Evolutionary conservation across 1,140 invertebrate species (phyloP).

Genomic region (Danaus melanippus): DNA sequence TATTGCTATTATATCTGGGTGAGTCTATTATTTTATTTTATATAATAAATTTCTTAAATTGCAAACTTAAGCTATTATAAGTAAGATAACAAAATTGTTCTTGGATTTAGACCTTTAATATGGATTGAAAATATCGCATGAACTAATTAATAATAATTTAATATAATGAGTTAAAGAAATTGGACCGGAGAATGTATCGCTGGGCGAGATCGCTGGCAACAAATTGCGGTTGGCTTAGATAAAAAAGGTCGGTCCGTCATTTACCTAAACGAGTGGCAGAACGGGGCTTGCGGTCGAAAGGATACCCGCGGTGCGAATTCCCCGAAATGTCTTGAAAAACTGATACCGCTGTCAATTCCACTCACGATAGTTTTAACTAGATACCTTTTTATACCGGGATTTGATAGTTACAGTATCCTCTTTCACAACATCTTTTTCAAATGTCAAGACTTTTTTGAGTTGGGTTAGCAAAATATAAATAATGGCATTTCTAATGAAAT

Average conservation of each 20-base stretch:
- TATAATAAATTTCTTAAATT: too few species aligned
- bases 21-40: too few species aligned
- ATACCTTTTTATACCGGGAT: slow-evolving; percentile 12
- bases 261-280: slow-evolving; percentile 56
- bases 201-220: slow-evolving; percentile 48
- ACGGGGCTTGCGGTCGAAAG: slow-evolving; percentile 37
- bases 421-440: too few species aligned
- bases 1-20: too few species aligned
- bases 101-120: too few species aligned
- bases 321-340: slow-evolving; percentile 42
- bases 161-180: slow-evolving; percentile 30
- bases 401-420: too few species aligned
- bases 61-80: too few species aligned
- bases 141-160: slow-evolving; percentile 30
- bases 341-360: slow-evolving; percentile 52
- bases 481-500: too few species aligned
- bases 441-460: too few species aligned
- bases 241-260: slow-evolving; percentile 67
- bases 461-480: too few species aligned
- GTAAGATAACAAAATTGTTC: too few species aligned
- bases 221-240: slow-evolving; percentile 62
- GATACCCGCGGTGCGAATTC: slow-evolving; percentile 26
- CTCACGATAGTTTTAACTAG: slow-evolving; percentile 38
- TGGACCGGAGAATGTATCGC: slow-evolving; percentile 31
- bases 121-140: too few species aligned